A percentile compares a stretch with the other conserved stretches of the same genome.
Conservation (phyloP, 1,140 invertebrate genomes). For the Trissolcus basalis region DNA sequence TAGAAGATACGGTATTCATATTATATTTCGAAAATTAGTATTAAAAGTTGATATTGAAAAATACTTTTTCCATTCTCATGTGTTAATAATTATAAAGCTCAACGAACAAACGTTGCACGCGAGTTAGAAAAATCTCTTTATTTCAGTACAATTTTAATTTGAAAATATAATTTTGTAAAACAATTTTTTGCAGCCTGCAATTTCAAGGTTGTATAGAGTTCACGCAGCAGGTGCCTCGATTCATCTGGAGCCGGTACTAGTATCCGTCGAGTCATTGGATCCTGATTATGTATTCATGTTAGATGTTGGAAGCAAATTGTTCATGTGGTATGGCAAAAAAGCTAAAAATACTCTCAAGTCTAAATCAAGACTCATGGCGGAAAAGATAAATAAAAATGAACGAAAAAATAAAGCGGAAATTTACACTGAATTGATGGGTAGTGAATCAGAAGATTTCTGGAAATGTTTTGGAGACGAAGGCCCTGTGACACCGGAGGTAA, state of each 20-base stretch:
- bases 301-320: conserved; percentile 91
- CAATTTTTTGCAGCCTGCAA: conserved; percentile 85
- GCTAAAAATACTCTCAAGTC: conserved; percentile 97
- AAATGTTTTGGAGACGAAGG: conserved; percentile 78
- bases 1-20: conserved; percentile 92
- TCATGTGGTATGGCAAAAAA: conserved; percentile 94
- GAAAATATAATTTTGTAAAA: conserved; percentile 11
- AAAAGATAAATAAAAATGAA: conserved; percentile 99
- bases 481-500: conserved; percentile 52
- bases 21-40: no score
- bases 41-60: no score
- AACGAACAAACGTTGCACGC: no score
- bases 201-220: conserved; percentile 91
- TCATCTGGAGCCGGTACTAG: conserved; percentile 92
- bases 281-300: conserved; percentile 94
- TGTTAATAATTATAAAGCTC: no score
- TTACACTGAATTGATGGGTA: conserved; percentile 86
- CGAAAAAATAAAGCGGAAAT: conserved; percentile 96
- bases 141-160: conserved; percentile 15
- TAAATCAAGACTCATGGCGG: conserved; percentile 95
- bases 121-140: no score
- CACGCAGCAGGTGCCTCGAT: conserved; percentile 91
- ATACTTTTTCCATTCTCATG: no score
- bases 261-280: conserved; percentile 86
- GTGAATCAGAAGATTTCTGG: conserved; percentile 93